A percentile compares a stretch with the other conserved stretches of the same genome.
Evolutionary conservation across 2,797 vertebrate genomes (phyloP).

Genomic region (Etheostoma perlongum): DNA sequence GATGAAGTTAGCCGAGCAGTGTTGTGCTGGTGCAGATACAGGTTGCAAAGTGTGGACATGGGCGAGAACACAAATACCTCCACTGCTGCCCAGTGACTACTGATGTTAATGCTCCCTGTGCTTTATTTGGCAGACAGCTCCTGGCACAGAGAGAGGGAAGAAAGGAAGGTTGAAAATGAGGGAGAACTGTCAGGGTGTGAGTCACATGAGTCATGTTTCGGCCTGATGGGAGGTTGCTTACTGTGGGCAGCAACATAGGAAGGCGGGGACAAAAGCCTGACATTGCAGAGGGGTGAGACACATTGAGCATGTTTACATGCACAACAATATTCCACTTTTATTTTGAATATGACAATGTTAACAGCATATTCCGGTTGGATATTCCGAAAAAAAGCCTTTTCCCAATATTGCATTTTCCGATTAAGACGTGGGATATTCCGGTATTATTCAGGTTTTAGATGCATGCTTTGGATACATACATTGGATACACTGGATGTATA

Average conservation of each 20-base stretch:
- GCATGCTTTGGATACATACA: too few relatives aligned
- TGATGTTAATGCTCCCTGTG: constrained; percentile 4
- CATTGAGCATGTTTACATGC: too few relatives aligned
- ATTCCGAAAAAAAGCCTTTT: too few relatives aligned
- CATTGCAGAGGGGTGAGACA: too few relatives aligned
- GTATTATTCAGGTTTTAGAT: too few relatives aligned
- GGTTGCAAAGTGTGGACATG: constrained; percentile 2
- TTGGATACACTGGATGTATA: too few relatives aligned
- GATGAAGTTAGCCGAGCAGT: constrained; percentile 21
- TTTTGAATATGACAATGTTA: too few relatives aligned
- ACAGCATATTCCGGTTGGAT: too few relatives aligned
- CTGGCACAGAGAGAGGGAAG: not conserved
- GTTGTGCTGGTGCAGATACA: constrained; percentile 1
- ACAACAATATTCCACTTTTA: too few relatives aligned
- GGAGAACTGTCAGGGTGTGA: not conserved
- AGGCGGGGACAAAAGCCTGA: not conserved
- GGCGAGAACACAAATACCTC: constrained; percentile 3
- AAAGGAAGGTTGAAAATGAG: not conserved
- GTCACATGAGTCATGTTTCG: not conserved
- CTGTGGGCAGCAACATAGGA: not conserved
- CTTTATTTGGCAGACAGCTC: not conserved
- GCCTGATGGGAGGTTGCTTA: not conserved
- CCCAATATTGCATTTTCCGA: too few relatives aligned
- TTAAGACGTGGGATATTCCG: too few relatives aligned
- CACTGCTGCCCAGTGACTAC: not conserved